Base-by-base conservation (phyloP, 2,888 invertebrate species). In the Limnephilus lunatus region DNA sequence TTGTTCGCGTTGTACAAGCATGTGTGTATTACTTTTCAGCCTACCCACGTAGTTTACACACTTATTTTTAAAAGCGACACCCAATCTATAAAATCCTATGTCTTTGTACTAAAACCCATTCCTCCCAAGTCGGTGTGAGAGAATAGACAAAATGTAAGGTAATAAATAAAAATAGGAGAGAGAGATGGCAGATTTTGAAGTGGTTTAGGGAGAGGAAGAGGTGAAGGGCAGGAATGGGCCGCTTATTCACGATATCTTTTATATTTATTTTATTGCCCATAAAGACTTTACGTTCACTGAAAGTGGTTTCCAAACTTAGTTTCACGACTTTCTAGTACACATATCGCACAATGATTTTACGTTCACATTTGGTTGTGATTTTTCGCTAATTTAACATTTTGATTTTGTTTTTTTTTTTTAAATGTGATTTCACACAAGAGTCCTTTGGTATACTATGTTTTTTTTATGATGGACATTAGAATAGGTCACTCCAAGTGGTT, bases 251-350 rank as follows among this genome's bases (percentile, higher is more conserved):
- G 86, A 86, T 48, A n/a, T 53, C 86, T 86, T 86, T 86, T 86
- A 86, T 86, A 86, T 86, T 86, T 86, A 86, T 30, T 86, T 86
- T 86, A 86, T 86, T 48, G 48, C 86, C 86, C 86, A 86, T 86
- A 86, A 86, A 86, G 86, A 48, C 83, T 83, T 83, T 83, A 83
- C 35, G 83, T 32, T 83, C n/a, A 35, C 35, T 19, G 83, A 35
- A 39, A 35, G 25, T 2, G 83, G 35, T 32, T 83, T 39, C 9
- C 83, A 83, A 83, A 83, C 83, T 83, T 83, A 19, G 31, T 83
- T 83, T 25, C 31, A 32, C 32, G 82, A 31, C 0, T 83, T 83
- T 83, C 15, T 15, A 32, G 9, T 25, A 83, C 32, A 7, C 3
- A 7, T 32, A 19, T 19, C 32, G 5, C 4, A 32, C 32, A 32